phyloP scores from a whole-genome alignment of 1,140 invertebrate genomes.

The Philaenus spumarius region DNA sequence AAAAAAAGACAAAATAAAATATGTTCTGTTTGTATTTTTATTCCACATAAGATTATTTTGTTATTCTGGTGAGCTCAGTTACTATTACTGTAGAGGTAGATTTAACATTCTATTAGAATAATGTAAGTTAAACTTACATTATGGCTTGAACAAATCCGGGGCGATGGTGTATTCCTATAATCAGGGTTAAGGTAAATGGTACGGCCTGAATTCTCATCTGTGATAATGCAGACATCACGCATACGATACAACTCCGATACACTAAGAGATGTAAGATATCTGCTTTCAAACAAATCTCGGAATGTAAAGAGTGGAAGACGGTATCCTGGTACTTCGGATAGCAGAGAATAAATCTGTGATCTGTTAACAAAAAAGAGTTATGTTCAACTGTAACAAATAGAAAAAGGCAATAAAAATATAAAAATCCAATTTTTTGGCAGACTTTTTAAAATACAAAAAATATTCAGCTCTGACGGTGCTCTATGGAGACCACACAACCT shows the following conservation, averaged over 20 bases:
- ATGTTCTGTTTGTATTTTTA: too few relatives aligned
- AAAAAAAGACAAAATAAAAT: too few relatives aligned
- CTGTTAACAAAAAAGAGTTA: slow-evolving; percentile 34
- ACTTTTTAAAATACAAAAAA: too few relatives aligned
- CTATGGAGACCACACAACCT: too few relatives aligned
- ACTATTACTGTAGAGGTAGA: too few relatives aligned
- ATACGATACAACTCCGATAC: slow-evolving; percentile 76
- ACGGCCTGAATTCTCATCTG: slow-evolving; percentile 59
- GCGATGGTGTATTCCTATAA: slow-evolving; percentile 45
- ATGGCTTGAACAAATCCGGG: slow-evolving; percentile 25
- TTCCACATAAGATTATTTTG: too few relatives aligned
- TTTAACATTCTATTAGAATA: too few relatives aligned
- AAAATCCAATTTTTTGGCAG: too few relatives aligned
- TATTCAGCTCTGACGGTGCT: too few relatives aligned
- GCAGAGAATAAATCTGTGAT: slow-evolving; percentile 46
- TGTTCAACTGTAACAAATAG: neutral
- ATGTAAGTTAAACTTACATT: neutral
- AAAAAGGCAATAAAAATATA: too few relatives aligned
- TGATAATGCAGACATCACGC: slow-evolving; percentile 67
- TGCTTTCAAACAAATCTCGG: slow-evolving; percentile 74
- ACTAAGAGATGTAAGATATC: slow-evolving; percentile 69
- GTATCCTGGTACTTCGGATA: slow-evolving; percentile 65
- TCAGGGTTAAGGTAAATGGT: slow-evolving; percentile 49
- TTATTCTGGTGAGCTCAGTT: too few relatives aligned
- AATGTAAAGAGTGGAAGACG: slow-evolving; percentile 78